Base-by-base conservation (phyloP, 2,888 invertebrate genomes). In the Ptychoptera albimana region DNA sequence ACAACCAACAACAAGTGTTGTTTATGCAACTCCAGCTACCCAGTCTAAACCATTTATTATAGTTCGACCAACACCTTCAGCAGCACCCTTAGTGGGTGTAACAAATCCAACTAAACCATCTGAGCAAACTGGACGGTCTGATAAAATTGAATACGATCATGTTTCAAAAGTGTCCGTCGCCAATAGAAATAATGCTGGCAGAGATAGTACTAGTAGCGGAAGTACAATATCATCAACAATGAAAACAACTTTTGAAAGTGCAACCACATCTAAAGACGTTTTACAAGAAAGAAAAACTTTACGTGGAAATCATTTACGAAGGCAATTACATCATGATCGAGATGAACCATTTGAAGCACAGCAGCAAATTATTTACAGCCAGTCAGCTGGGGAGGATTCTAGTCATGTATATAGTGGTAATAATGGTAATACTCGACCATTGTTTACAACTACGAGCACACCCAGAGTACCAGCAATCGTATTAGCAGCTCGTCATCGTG, bases 381-480 rank as follows among this genome's bases (percentile, higher is more conserved):
- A 79, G 55, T 73, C 73, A 1, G 64, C 69, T 14, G 75, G 74
- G 10, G 77, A 77, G 51, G 82, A 82, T 55, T 71, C 75, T 4
- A 71, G 76, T 2, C 80, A 80, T 53, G 76, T 81, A 1, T 82
- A 80, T 50, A 79, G 78, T 31, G 72, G 74, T 32, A 74, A 78
- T 16, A 60, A 76, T 11, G 75, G 77, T 0, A 74, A 74, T 13
- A 74, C 72, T 45, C 65, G 80, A 31, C 80, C 79, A 0, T 59
- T 81, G 12, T 80, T 80, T 52, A 79, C 79, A 0, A 80, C 79
- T 0, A 75, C 75, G 0, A 71, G 69, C 8, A 63, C 66, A 12
- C 70, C 78, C 1, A 66, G 75, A 53, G 56, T 74, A 29, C 61
- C 75, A 31, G 73, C 73, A 1, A 63, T 70, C 0, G 54, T 72